phyloP scores from a whole-genome alignment of 1,140 invertebrate species.

The Carposina sasakii region DNA sequence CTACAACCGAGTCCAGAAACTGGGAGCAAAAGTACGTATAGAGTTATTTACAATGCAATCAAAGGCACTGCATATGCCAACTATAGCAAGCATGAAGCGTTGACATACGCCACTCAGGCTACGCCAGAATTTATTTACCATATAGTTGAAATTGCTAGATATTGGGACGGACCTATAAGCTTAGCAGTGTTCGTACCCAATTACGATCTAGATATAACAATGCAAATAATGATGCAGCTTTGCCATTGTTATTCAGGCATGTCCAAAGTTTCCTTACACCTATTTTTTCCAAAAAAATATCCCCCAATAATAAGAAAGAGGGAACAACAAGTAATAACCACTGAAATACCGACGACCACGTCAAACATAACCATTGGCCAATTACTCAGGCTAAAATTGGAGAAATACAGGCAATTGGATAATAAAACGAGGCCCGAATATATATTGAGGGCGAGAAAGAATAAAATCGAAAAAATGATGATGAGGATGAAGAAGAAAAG shows the following conservation, averaged over 20 bases:
- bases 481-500: slow-evolving; percentile 23
- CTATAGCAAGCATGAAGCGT: slow-evolving; percentile 54
- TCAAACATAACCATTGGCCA: slow-evolving; percentile 37
- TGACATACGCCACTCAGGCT: slow-evolving; percentile 83
- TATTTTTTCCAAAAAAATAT: slow-evolving; percentile 74
- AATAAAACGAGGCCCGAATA: slow-evolving; percentile 50
- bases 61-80: slow-evolving; percentile 50
- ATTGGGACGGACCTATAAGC: slow-evolving; percentile 84
- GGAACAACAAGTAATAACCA: slow-evolving; percentile 11
- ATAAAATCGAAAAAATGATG: slow-evolving; percentile 58
- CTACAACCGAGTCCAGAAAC: slow-evolving; percentile 73
- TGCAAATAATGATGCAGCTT: slow-evolving; percentile 76
- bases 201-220: slow-evolving; percentile 76
- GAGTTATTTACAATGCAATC: slow-evolving; percentile 78
- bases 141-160: slow-evolving; percentile 77
- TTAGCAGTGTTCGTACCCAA: slow-evolving; percentile 81
- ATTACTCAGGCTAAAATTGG: slow-evolving; percentile 38
- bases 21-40: slow-evolving; percentile 73
- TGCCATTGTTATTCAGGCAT: slow-evolving; percentile 78
- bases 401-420: slow-evolving; percentile 46
- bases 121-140: slow-evolving; percentile 83
- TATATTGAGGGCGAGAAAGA: slow-evolving; percentile 49
- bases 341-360: slow-evolving; percentile 30
- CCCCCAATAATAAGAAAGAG: slow-evolving; percentile 36
- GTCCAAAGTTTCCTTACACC: slow-evolving; percentile 80